Percentiles rank a stretch among this genome's conserved stretches.
phyloP scores from a whole-genome alignment of 2,113 vertebrate genomes.

The Silurus glanis region DNA sequence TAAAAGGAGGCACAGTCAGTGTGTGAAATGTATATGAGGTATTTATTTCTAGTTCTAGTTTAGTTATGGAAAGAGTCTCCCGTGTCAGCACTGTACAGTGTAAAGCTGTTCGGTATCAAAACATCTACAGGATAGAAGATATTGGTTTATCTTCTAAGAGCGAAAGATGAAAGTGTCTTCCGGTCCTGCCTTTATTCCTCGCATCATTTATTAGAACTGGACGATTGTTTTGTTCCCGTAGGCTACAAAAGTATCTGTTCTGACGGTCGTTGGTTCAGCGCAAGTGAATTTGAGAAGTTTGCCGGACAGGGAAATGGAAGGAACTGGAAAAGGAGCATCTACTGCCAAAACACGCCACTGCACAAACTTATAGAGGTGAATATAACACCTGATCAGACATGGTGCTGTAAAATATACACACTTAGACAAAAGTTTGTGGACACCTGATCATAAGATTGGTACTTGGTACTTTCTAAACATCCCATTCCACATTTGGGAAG shows the following conservation, averaged over 20 bases:
- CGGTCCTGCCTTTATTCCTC: not conserved
- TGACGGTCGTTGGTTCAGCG: slow-evolving; percentile 56
- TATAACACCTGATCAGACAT: not conserved
- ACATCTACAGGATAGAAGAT: not conserved
- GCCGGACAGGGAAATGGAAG: slow-evolving; percentile 48
- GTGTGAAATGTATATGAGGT: too few species aligned
- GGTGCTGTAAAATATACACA: not conserved
- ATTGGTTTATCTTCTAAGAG: not conserved
- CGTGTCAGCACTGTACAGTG: not conserved
- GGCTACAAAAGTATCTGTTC: slow-evolving; percentile 61
- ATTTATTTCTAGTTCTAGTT: too few species aligned
- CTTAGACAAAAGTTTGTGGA: too few species aligned
- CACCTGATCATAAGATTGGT: too few species aligned
- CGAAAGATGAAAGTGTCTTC: not conserved
- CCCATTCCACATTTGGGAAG: too few species aligned
- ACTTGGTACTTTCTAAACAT: too few species aligned
- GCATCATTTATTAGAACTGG: not conserved
- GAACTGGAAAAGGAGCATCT: slow-evolving; percentile 70
- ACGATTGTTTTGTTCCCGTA: slow-evolving; percentile 40
- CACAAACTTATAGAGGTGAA: slow-evolving; percentile 41
- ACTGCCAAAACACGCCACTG: slow-evolving; percentile 52
- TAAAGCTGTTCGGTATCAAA: not conserved
- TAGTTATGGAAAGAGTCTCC: not conserved
- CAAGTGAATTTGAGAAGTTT: slow-evolving; percentile 59
- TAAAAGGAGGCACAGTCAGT: not conserved